phyloP scores from a whole-genome alignment of 2,797 vertebrate species.

The Rachycentron canadum region DNA sequence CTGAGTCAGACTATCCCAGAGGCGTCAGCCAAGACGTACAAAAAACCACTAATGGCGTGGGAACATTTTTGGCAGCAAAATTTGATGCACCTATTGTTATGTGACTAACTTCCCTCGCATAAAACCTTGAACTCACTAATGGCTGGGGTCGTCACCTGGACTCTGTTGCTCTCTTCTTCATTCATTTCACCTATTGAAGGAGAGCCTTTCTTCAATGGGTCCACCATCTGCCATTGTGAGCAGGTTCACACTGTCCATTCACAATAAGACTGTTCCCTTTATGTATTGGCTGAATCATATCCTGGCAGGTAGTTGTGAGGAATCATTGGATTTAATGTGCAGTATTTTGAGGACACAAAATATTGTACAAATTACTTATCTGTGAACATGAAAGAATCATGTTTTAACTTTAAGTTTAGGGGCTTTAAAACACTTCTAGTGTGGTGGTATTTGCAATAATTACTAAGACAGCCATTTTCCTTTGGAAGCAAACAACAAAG shows the following conservation, averaged over 20 bases:
- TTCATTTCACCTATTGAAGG: constrained; percentile 46
- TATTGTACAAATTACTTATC: neutral
- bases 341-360: neutral
- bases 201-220: constrained; percentile 23
- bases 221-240: constrained; percentile 48
- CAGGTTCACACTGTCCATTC: constrained; percentile 33
- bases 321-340: neutral
- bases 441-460: neutral
- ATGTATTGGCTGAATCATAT: neutral
- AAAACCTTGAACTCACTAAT: constrained; percentile 22
- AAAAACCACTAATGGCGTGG: neutral
- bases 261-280: constrained; percentile 11
- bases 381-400: neutral
- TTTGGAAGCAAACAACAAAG: neutral
- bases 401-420: no score
- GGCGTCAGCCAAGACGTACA: neutral
- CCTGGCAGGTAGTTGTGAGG: constrained; percentile 4
- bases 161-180: constrained; percentile 3
- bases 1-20: constrained; percentile 8
- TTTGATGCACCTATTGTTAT: neutral
- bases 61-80: constrained; percentile 9
- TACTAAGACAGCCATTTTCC: neutral
- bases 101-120: neutral
- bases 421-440: neutral
- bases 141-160: neutral